Conservation (phyloP, 2,888 invertebrate species). For the Synergus umbraculus region DNA sequence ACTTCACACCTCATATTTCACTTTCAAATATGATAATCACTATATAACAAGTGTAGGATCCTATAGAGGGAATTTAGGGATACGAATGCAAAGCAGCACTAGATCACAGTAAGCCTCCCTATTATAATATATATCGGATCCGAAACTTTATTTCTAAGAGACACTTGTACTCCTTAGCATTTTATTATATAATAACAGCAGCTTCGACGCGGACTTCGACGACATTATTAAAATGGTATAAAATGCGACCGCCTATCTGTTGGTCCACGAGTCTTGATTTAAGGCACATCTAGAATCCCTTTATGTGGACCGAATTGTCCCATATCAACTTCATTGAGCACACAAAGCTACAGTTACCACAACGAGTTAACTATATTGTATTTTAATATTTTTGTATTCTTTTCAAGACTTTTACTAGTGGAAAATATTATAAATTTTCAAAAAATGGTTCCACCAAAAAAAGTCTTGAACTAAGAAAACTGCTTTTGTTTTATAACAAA, state of each 20-base stretch:
- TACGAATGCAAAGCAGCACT: not conserved
- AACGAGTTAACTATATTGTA: conserved; percentile 12
- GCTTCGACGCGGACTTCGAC: too few relatives aligned
- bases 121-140: too few relatives aligned
- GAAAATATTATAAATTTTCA: too few relatives aligned
- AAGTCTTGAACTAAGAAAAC: too few relatives aligned
- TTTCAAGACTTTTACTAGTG: too few relatives aligned
- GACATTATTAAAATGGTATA: conserved; percentile 7
- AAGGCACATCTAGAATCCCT: not conserved
- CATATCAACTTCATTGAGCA: not conserved
- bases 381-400: not conserved
- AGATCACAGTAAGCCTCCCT: not conserved
- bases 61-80: not conserved
- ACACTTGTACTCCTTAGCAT: not conserved
- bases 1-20: not conserved
- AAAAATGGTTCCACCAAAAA: too few relatives aligned
- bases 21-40: not conserved
- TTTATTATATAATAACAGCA: not conserved
- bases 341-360: not conserved
- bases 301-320: not conserved
- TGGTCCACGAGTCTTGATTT: conserved; percentile 6
- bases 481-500: too few relatives aligned
- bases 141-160: not conserved
- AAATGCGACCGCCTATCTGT: conserved; percentile 8
- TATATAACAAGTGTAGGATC: not conserved